Percentiles rank a stretch among this genome's conserved stretches.
phyloP scores from a whole-genome alignment of 2,888 invertebrate species.

The Cyaniris semiargus region DNA sequence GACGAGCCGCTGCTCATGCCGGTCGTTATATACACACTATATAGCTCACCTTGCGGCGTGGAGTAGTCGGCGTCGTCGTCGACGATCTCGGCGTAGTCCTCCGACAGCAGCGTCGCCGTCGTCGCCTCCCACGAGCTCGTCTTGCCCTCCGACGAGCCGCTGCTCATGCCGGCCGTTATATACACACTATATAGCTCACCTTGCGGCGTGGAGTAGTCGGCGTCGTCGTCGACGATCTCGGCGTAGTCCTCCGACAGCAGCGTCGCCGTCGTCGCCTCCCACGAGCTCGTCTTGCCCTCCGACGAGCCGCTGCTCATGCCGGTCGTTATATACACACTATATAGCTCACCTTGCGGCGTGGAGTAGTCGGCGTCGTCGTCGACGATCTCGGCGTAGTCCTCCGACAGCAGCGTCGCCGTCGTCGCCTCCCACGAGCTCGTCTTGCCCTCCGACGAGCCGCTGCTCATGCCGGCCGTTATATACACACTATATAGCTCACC shows the following conservation, averaged over 20 bases:
- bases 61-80: conserved; percentile 97
- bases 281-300: conserved; percentile 72
- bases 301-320: too few relatives aligned
- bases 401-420: conserved; percentile 86
- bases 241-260: conserved; percentile 95
- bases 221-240: conserved; percentile 95
- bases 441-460: conserved; percentile 72
- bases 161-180: too few relatives aligned
- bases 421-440: conserved; percentile 77
- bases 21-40: too few relatives aligned
- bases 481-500: too few relatives aligned
- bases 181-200: too few relatives aligned
- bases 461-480: too few relatives aligned
- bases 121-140: conserved; percentile 77
- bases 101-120: conserved; percentile 86
- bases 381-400: conserved; percentile 97
- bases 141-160: conserved; percentile 72
- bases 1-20: too few relatives aligned
- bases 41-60: conserved; percentile 95
- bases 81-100: conserved; percentile 97
- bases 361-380: conserved; percentile 97
- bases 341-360: conserved; percentile 95
- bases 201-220: conserved; percentile 96
- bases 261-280: conserved; percentile 82
- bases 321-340: too few relatives aligned